Evolutionary conservation across 2,797 vertebrate genomes (phyloP).

Genomic region (Chaunax sp.): DNA sequence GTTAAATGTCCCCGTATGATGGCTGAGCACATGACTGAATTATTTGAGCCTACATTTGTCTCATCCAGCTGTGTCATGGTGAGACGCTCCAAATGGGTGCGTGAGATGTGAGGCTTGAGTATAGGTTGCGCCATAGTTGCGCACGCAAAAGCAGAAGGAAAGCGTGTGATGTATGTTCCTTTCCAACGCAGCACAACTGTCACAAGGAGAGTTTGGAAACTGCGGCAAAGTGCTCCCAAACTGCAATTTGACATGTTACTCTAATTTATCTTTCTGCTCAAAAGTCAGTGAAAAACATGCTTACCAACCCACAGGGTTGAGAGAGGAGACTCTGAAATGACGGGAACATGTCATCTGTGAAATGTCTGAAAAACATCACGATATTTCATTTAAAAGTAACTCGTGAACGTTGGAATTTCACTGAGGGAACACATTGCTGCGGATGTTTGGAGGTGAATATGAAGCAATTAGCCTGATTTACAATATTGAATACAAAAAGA

Average conservation of each 20-base stretch:
- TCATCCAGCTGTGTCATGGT: slow-evolving; percentile 34
- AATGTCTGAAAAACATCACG: no score
- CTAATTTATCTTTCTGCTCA: neutral
- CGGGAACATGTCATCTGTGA: neutral
- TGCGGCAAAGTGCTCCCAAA: slow-evolving; percentile 15
- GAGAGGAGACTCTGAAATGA: neutral
- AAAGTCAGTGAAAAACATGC: neutral
- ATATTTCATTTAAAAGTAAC: no score
- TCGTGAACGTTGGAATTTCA: no score
- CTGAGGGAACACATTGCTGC: no score
- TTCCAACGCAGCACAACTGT: slow-evolving; percentile 26
- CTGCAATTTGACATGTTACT: neutral
- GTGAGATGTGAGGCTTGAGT: neutral
- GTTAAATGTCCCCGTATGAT: slow-evolving; percentile 2
- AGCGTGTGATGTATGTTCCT: slow-evolving; percentile 12
- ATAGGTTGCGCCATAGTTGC: slow-evolving; percentile 33
- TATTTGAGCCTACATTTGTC: neutral
- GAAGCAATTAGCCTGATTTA: neutral
- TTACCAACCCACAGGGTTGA: no score
- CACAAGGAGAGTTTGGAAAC: slow-evolving; percentile 56
- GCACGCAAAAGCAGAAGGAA: slow-evolving; percentile 56
- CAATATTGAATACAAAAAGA: neutral
- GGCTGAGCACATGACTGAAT: slow-evolving; percentile 4
- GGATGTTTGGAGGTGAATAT: neutral
- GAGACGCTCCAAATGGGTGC: slow-evolving; percentile 9